Evolutionary conservation across 2,113 vertebrate species (phyloP), one percentile per base, ranked within the genome.

Genomic region (Coregonus clupeaformis): DNA sequence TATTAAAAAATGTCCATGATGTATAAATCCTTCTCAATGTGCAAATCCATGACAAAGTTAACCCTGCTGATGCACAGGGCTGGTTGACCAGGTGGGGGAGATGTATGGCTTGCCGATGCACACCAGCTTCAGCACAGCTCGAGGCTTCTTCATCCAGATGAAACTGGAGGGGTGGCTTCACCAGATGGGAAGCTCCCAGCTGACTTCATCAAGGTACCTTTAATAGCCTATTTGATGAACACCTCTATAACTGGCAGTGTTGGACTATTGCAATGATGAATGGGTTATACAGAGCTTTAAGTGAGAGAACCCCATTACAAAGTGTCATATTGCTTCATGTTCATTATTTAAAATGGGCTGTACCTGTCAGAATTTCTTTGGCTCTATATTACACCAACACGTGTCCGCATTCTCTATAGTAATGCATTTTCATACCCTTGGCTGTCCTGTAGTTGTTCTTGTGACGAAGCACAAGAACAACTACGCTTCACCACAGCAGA

Each of bases 121-220:
- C n/a, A n/a, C n/a, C n/a, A n/a, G 96, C 88, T 99, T 97, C 91
- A 98, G 94, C 85, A 94, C 94, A 20, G 72, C 94, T 36, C 92
- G 97, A 84, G 96, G 97, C 55, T 98, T 97, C 84, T n/a, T n/a
- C n/a, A 96, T 98, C 73, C 97, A 98, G 84, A 93, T 98, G 95
- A 96, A 86, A 80, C 82, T 88, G 67, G 96, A 98, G 62, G 94
- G 92, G 77, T 86, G n/a, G 27, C 78, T 3, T 85, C 96, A 72
- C 90, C 94, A 62, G 89, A 83, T 55, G 93, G 92, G 20, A 93
- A 93, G 1, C 93, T 98, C 75, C 97, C 97, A 72, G 78, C 94
- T 72, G 97, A 98, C 84, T 99, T 98, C 84, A 95, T 96, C 42
- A 98, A 98, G 96, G 98, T 98, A 36, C 32, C 6, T 36, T 6